Conservation (phyloP, 2,113 vertebrate species). For the Tapirus terrestris region DNA sequence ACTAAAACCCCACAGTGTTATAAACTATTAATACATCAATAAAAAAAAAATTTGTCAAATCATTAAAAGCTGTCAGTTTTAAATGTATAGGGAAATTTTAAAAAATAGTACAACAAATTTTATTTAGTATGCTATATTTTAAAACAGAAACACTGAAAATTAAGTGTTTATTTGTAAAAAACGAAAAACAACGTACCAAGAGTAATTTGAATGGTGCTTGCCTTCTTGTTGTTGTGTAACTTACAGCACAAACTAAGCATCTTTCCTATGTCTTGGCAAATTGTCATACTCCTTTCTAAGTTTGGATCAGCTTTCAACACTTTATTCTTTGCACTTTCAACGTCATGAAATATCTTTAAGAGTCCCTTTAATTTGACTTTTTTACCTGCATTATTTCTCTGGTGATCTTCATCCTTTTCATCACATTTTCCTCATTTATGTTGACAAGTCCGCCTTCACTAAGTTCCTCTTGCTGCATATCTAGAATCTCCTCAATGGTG, state of each 20-base stretch:
- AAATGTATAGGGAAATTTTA: neutral
- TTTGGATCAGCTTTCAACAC: neutral
- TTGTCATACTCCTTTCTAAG: neutral
- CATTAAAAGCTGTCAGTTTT: neutral
- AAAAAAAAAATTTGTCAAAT: neutral
- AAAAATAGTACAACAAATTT: neutral
- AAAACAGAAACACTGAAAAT: constrained; percentile 3
- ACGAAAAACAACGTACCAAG: neutral
- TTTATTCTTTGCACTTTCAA: neutral
- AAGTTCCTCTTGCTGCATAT: neutral
- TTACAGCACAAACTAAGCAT: neutral
- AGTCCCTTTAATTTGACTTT: neutral
- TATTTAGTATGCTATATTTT: neutral
- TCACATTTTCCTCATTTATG: neutral
- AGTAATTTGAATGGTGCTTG: neutral
- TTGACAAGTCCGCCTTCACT: neutral
- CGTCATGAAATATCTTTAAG: neutral
- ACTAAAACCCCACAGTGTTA: no score
- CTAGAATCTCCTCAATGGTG: neutral
- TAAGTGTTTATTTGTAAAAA: neutral
- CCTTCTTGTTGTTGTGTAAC: neutral
- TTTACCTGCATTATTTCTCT: neutral
- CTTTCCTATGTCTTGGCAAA: neutral
- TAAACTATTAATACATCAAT: no score
- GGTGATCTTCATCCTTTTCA: neutral